Conservation (phyloP, 64 coral and sea anemone genomes). For the Anthopleura sola region DNA sequence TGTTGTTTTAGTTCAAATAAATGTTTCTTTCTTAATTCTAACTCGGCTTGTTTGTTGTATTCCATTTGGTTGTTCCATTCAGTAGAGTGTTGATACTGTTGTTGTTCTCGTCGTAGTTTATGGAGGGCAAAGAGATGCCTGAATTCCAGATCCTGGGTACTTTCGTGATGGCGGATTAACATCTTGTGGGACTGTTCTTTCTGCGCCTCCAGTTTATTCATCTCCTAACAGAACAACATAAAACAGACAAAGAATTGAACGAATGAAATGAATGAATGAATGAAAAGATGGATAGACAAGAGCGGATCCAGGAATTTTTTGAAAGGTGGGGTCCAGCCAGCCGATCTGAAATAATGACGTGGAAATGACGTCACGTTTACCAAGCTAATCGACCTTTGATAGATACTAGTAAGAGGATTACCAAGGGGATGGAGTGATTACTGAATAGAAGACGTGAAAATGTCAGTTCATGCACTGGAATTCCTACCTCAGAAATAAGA, state of each 20-base stretch:
- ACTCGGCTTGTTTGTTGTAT: conserved; percentile 89
- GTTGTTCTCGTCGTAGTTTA: conserved; percentile 84
- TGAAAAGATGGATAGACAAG: neutral
- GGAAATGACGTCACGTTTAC: too few species aligned
- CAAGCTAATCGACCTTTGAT: too few species aligned
- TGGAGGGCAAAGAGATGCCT: conserved; percentile 74
- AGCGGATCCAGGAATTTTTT: too few species aligned
- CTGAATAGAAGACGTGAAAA: neutral
- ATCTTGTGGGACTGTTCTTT: conserved; percentile 91
- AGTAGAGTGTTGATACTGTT: conserved; percentile 85
- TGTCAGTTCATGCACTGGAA: neutral
- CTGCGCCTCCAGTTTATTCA: conserved; percentile 85
- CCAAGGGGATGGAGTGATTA: too few species aligned
- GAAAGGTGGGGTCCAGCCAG: too few species aligned
- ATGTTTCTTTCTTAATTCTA: conserved; percentile 83
- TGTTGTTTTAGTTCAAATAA: conserved; percentile 94
- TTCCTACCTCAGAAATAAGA: conserved; percentile 76
- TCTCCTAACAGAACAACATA: conserved; percentile 51
- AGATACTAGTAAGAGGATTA: neutral
- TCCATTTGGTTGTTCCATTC: conserved; percentile 95
- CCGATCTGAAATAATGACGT: too few species aligned
- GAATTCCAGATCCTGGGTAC: conserved; percentile 95
- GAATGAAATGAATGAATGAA: neutral
- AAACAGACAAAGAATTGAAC: neutral
- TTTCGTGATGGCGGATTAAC: conserved; percentile 94